Evolutionary conservation across 2,888 invertebrate genomes (phyloP).

Genomic region (Xestoiulus laeticollis): DNA sequence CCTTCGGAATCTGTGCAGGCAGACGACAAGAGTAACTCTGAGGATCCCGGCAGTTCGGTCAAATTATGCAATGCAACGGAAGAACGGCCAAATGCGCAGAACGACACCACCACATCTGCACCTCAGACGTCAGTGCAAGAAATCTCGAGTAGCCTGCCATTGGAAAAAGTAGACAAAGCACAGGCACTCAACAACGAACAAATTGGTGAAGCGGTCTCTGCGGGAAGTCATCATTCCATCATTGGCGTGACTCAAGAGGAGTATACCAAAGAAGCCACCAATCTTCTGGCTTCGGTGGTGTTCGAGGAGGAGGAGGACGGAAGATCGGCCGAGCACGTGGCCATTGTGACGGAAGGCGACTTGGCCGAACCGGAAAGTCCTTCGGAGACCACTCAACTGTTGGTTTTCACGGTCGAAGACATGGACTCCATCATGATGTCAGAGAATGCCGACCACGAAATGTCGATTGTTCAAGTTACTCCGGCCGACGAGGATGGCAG

Average conservation of each 20-base stretch:
- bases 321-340: background rate
- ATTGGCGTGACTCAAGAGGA: background rate
- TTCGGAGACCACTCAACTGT: constrained; percentile 35
- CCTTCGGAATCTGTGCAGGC: too few species aligned
- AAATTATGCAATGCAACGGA: too few species aligned
- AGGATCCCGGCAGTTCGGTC: too few species aligned
- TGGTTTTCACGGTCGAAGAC: constrained; percentile 49
- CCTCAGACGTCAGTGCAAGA: too few species aligned
- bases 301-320: background rate
- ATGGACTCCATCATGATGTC: constrained; percentile 45
- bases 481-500: constrained; percentile 1
- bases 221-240: too few species aligned
- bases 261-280: background rate
- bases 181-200: too few species aligned
- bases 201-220: too few species aligned
- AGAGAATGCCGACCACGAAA: constrained; percentile 4
- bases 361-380: background rate
- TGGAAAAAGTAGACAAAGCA: too few species aligned
- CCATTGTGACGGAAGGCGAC: background rate
- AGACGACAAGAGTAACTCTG: too few species aligned
- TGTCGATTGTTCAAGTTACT: constrained; percentile 46
- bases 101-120: too few species aligned
- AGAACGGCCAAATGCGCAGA: too few species aligned
- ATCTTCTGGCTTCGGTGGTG: constrained; percentile 39
- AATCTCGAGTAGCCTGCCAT: too few species aligned